phyloP scores from a whole-genome alignment of 2,888 invertebrate genomes.

The Xestia xanthographa region DNA sequence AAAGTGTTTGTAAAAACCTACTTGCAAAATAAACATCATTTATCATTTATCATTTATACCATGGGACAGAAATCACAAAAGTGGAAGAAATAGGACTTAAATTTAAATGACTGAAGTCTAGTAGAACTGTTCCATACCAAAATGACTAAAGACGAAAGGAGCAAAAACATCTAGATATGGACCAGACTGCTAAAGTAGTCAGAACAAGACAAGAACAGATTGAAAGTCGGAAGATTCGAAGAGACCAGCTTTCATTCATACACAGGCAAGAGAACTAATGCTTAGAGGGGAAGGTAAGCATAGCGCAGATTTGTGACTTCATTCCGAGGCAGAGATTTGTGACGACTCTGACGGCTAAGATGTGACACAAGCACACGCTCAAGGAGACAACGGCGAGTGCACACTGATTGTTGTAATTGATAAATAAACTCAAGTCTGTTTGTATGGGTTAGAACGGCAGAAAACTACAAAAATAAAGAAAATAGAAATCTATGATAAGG shows the following conservation, averaged over 20 bases:
- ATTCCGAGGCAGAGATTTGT: conserved; percentile 82
- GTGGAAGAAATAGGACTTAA: neutral
- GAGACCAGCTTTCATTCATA: neutral
- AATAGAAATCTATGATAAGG: too few species aligned
- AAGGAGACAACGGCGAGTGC: conserved; percentile 20
- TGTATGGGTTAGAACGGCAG: too few species aligned
- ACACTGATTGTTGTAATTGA: neutral
- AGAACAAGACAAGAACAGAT: too few species aligned
- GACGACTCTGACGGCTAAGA: conserved; percentile 74
- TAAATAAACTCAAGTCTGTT: too few species aligned
- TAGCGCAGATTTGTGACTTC: conserved; percentile 82
- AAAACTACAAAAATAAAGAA: too few species aligned
- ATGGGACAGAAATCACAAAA: neutral
- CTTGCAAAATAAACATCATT: too few species aligned
- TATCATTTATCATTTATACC: too few species aligned
- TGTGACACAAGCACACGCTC: conserved; percentile 78
- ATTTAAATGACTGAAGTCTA: neutral
- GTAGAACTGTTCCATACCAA: neutral
- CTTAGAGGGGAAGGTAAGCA: conserved; percentile 2
- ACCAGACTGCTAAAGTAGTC: too few species aligned
- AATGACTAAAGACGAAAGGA: neutral
- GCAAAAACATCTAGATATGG: neutral
- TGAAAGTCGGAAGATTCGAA: neutral
- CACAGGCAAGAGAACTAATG: neutral
- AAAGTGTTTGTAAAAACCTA: too few species aligned